Percentiles rank a stretch among this genome's conserved stretches.
Conservation (phyloP, 1,140 invertebrate species). For the Drosophila nikananu region DNA sequence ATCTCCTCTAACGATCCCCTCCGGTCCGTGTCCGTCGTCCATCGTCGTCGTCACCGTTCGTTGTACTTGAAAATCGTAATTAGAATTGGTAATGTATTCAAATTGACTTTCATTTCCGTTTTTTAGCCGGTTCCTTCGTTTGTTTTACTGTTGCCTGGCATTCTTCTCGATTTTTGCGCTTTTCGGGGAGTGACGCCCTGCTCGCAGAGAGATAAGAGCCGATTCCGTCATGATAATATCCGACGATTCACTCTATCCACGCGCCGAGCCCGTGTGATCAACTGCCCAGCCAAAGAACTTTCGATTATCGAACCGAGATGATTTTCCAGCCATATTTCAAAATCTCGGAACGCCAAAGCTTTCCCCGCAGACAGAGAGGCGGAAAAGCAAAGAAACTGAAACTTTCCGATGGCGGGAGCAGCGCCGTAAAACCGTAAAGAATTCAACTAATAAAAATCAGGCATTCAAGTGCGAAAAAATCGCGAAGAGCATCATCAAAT, state of each 20-base stretch:
- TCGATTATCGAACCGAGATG: constrained; percentile 55
- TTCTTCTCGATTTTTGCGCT: constrained; percentile 63
- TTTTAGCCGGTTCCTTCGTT: constrained; percentile 33
- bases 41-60: constrained; percentile 35
- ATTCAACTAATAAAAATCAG: constrained; percentile 85
- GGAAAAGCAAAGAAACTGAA: constrained; percentile 67
- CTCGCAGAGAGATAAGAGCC: constrained; percentile 36
- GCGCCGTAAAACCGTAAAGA: constrained; percentile 71
- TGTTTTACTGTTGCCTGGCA: constrained; percentile 48
- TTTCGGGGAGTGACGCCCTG: constrained; percentile 32
- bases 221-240: constrained; percentile 23
- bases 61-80: constrained; percentile 84
- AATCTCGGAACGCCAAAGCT: constrained; percentile 62
- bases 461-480: constrained; percentile 85
- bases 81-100: constrained; percentile 85
- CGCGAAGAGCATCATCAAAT: constrained; percentile 84
- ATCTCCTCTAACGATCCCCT: constrained; percentile 29
- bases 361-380: constrained; percentile 30
- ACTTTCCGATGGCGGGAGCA: constrained; percentile 58
- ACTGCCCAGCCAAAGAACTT: constrained; percentile 37
- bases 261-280: constrained; percentile 49
- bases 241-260: constrained; percentile 3
- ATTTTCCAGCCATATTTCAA: constrained; percentile 71
- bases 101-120: constrained; percentile 85
- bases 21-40: constrained; percentile 14